These are phyloP conservation scores for Ophion costatus DNA, from an alignment of 2,888 invertebrate species.

Conservation along the genomic window DNA sequence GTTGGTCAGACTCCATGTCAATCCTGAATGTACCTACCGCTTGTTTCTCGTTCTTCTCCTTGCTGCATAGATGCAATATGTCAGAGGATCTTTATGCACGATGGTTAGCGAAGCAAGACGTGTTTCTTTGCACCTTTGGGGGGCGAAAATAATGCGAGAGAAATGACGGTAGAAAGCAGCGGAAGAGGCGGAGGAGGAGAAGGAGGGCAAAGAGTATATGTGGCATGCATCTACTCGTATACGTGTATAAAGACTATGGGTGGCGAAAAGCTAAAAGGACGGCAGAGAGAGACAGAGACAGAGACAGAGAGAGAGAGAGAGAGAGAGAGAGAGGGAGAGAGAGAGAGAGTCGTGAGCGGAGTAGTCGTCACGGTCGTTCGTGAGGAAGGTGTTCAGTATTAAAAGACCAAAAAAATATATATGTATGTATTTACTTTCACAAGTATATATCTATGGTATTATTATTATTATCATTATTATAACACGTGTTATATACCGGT, in stretches of 20 bases:
- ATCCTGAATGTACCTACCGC: too few species aligned
- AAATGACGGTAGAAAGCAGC: constrained; percentile 30
- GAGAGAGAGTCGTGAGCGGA: constrained; percentile 57
- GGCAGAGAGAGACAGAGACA: constrained; percentile 42
- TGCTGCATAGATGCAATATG: constrained; percentile 30
- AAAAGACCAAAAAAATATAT: constrained; percentile 35
- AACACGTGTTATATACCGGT: constrained; percentile 47
- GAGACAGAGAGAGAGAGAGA: constrained; percentile 32
- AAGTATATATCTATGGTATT: constrained; percentile 37
- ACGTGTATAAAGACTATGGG: constrained; percentile 35
- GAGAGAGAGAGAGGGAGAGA: constrained; percentile 41
- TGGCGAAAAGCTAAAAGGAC: constrained; percentile 20
- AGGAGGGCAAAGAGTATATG: not conserved
- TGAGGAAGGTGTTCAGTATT: constrained; percentile 54
- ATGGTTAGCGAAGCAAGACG: constrained; percentile 61
- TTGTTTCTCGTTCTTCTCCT: not conserved
- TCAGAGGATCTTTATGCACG: constrained; percentile 52
- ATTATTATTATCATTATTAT: not conserved
- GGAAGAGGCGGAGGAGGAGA: too few species aligned
- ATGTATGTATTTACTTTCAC: constrained; percentile 12
- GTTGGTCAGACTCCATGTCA: too few species aligned
- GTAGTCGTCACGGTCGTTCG: constrained; percentile 65
- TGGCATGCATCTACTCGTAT: constrained; percentile 36
- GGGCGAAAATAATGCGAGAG: constrained; percentile 57
- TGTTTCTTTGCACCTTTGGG: constrained; percentile 54